Base-by-base conservation (phyloP, 2,113 vertebrate genomes). In the Brachirus orientalis region DNA sequence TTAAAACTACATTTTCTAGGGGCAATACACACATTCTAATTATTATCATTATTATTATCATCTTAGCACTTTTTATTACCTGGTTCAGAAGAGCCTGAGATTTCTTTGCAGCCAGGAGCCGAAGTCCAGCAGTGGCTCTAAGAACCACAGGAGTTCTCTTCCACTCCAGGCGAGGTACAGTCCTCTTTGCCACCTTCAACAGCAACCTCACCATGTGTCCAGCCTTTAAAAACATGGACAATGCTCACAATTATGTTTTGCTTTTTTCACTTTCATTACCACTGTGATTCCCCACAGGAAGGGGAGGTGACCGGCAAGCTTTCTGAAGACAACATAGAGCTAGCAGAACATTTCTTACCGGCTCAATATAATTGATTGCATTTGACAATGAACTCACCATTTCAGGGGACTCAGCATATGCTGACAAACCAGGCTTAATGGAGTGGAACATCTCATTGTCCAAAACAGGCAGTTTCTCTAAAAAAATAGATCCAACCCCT, bases 361-460 rank as follows among this genome's bases (percentile, higher is more conserved):
- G 48, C 51, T 82, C 51, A 40, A 67, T 59, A 40, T 36, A 55
- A 80, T 64, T 44, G 47, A 86, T 75, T 46, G 6, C 19, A 52
- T 57, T 16, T 61, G 69, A 83, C 59, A 58, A 75, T 69, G 47
- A 63, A 86, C 92, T 93, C 85, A 99, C 98, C 91, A 91, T 92
- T 88, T 95, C 92, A 54, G 98, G 98, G 37, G 89, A 86, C 91
- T 96, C 93, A 65, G 91, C 96, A 77, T 96, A 98, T 5, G 97
- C 95, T 48, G 98, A 99, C 82, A 99, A 92, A 71, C 98, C 98
- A 8, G 97, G 97, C 73, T 98, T 98, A 82, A 96, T 87, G 44
- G 95, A 97, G 16, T 96, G 94, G 91, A 98, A 99, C 81, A 95
- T 93, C 90, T 99, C 98, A 62, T 95, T 96, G 90, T 96, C 94